phyloP scores from a whole-genome alignment of 2,113 vertebrate genomes.

The Nothobranchius kuhntae region DNA sequence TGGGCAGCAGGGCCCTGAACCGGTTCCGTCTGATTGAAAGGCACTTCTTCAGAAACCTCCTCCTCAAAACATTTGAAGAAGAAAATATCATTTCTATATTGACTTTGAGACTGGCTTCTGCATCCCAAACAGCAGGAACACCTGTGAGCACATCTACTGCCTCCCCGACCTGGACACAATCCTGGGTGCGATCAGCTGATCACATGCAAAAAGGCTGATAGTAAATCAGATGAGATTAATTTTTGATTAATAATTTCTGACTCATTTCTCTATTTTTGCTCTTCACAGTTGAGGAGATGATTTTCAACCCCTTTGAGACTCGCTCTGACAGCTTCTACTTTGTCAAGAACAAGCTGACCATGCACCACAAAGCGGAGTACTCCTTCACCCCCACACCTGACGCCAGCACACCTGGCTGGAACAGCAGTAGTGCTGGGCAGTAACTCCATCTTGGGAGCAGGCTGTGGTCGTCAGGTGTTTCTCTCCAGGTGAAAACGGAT shows the following conservation, averaged over 20 bases:
- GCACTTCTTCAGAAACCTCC: slow-evolving; percentile 71
- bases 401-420: not conserved
- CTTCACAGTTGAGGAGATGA: slow-evolving; percentile 73
- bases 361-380: slow-evolving; percentile 78
- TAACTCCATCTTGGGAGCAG: not conserved
- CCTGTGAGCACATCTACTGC: slow-evolving; percentile 76
- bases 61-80: slow-evolving; percentile 67
- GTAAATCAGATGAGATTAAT: no score
- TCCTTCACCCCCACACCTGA: slow-evolving; percentile 43
- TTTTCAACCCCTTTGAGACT: slow-evolving; percentile 61
- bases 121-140: slow-evolving; percentile 76
- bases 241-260: not conserved
- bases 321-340: slow-evolving; percentile 78
- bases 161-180: slow-evolving; percentile 68
- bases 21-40: slow-evolving; percentile 73
- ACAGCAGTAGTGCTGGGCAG: not conserved
- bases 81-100: no score
- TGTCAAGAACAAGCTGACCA: slow-evolving; percentile 70
- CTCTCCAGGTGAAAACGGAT: no score
- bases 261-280: slow-evolving; percentile 5
- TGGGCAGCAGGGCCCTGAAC: slow-evolving; percentile 67
- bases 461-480: no score
- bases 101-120: slow-evolving; percentile 79
- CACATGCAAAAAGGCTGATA: no score
- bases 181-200: slow-evolving; percentile 38